phyloP scores from a whole-genome alignment of 2,888 invertebrate genomes.

The Heterodera filipjevi region DNA sequence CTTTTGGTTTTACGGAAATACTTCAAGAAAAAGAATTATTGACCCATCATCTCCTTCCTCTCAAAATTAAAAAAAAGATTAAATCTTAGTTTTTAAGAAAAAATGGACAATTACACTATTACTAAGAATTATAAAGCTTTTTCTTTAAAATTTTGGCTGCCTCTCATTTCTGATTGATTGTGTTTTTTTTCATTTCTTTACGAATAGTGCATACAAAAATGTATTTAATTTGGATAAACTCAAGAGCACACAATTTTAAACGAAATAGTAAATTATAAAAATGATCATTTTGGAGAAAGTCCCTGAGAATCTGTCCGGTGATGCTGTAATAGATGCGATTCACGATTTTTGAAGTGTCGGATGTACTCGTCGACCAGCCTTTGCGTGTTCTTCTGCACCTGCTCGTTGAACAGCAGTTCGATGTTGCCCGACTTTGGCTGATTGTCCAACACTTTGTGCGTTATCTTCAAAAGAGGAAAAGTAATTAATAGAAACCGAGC shows the following conservation, averaged over 20 bases:
- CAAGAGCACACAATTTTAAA: neutral
- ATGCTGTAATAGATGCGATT: conserved; percentile 8
- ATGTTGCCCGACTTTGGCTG: conserved; percentile 33
- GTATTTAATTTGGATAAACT: conserved; percentile 6
- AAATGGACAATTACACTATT: too few species aligned
- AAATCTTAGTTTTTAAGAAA: too few species aligned
- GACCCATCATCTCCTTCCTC: too few species aligned
- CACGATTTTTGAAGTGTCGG: conserved; percentile 22
- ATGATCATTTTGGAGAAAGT: conserved; percentile 5
- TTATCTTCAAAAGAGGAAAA: conserved; percentile 28
- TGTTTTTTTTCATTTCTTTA: too few species aligned
- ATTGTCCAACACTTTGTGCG: conserved; percentile 37
- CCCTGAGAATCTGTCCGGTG: conserved; percentile 7
- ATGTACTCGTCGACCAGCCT: conserved; percentile 29
- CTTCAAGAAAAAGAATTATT: neutral
- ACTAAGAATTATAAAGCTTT: too few species aligned
- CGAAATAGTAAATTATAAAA: neutral
- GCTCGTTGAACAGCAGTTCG: conserved; percentile 30
- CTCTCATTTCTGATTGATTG: too few species aligned
- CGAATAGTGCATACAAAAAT: neutral
- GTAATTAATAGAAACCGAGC: neutral
- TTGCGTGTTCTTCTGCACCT: conserved; percentile 31
- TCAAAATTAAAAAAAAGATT: too few species aligned
- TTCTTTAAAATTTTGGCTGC: too few species aligned
- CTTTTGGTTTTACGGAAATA: neutral